phyloP scores from a whole-genome alignment of 1,140 invertebrate genomes.

The Meloidogyne floridensis region DNA sequence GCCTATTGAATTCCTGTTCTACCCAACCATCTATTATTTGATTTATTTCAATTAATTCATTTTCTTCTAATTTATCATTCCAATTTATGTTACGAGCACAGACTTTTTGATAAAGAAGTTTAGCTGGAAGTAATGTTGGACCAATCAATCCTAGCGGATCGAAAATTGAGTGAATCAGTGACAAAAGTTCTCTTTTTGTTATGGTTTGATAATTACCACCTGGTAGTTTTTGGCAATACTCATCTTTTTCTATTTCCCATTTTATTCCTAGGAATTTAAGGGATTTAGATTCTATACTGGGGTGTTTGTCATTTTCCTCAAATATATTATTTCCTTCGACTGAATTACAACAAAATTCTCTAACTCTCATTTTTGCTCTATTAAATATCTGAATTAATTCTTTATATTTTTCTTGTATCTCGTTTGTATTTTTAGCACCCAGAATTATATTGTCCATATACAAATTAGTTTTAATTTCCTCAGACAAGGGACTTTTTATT shows the following conservation, averaged over 20 bases:
- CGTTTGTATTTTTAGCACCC: not conserved
- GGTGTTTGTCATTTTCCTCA: not conserved
- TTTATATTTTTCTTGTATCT: conserved; percentile 13
- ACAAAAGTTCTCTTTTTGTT: not conserved
- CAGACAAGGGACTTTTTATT: too few relatives aligned
- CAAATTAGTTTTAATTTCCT: conserved; percentile 15
- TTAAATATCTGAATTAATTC: not conserved
- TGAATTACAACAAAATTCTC: conserved; percentile 7
- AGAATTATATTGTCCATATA: conserved; percentile 36
- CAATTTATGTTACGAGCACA: not conserved
- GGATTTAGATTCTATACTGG: not conserved
- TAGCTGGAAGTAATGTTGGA: not conserved
- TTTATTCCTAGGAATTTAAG: conserved; percentile 13
- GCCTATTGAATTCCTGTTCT: not conserved
- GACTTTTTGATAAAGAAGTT: not conserved
- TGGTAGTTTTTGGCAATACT: not conserved
- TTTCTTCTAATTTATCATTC: not conserved
- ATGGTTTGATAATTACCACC: not conserved
- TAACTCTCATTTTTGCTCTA: not conserved
- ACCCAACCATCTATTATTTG: not conserved
- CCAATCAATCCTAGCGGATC: conserved; percentile 4
- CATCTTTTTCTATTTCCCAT: not conserved
- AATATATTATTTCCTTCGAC: not conserved
- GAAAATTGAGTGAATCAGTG: not conserved
- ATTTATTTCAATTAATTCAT: not conserved